Evolutionary conservation across 2,113 vertebrate genomes (phyloP).

Genomic region (Neopipo cinnamomea): DNA sequence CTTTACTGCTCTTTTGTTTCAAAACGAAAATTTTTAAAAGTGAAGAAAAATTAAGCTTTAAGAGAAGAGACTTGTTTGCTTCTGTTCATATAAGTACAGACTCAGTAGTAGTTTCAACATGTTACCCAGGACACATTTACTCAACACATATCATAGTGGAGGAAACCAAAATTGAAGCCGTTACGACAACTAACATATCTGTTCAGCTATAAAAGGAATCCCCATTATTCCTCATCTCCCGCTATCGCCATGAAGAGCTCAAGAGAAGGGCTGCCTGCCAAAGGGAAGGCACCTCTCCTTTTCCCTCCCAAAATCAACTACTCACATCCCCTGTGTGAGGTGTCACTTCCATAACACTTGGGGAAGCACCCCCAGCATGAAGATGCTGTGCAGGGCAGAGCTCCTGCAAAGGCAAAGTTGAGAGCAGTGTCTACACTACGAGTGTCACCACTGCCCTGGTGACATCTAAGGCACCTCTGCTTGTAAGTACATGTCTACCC

Average conservation of each 20-base stretch:
- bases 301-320: not conserved
- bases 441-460: not conserved
- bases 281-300: not conserved
- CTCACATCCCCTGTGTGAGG: not conserved
- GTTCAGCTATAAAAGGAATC: not conserved
- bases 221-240: not conserved
- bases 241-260: not conserved
- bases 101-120: not conserved
- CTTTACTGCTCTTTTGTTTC: not conserved
- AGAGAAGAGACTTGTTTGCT: not conserved
- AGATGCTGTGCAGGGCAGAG: not conserved
- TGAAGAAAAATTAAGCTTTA: not conserved
- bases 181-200: not conserved
- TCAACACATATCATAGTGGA: not conserved
- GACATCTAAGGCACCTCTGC: not conserved
- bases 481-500: not conserved
- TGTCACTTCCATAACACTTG: not conserved
- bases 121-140: not conserved
- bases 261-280: not conserved
- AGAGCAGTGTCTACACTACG: fast-evolving
- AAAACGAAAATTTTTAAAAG: not conserved
- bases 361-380: not conserved
- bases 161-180: not conserved
- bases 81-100: not conserved
- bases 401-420: not conserved